Evolutionary conservation across 2,113 vertebrate species (phyloP), one percentile per base, ranked within the genome.

Genomic region (Tiliqua scincoides): DNA sequence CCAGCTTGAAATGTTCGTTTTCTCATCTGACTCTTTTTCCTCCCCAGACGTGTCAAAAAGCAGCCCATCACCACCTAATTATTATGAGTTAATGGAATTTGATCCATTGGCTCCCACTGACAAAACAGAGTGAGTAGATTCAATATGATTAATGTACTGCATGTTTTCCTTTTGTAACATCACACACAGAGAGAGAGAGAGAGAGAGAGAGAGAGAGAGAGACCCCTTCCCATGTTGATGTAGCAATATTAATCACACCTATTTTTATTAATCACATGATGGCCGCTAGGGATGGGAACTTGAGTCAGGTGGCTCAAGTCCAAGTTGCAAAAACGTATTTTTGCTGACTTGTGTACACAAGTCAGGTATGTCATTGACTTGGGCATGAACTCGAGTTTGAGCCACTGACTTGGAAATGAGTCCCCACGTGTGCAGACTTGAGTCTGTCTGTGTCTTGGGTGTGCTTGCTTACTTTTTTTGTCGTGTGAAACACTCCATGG

Each of bases 51-150:
- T 65, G 63, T 83, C 93, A 75, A 95, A 96, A 89, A 95, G 59
- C 78, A 93, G 90, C 85, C 86, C 87, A 27, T 93, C 92, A 21
- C 80, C 92, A 85, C 71, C 93, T 93, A 93, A 93, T 93, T 97
- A 97, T 92, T 97, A 96, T 0, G 95, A 97, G 27, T 88, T 97
- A 82, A 96, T 97, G 95, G 97, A 97, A 84, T 97, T 97, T 85
- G 97, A 97, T 93, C 97, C 97, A 43, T 94, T 97, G 84, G 96
- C 95, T 87, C 95, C 95, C 52, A 81, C 37, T 54, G 83, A 76
- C 67, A 70, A 92, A 63, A 90, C 94, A 82, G 96, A 97, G 97
- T 97, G 94, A 97, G 97, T 97, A 82, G 89, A 85, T 94, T 84
- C 79, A 9, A 87, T 83, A 83, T 63, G 52, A 91, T 85, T 86